Conservation (phyloP, 2,888 invertebrate genomes). For the Trissonchulus sp. region DNA sequence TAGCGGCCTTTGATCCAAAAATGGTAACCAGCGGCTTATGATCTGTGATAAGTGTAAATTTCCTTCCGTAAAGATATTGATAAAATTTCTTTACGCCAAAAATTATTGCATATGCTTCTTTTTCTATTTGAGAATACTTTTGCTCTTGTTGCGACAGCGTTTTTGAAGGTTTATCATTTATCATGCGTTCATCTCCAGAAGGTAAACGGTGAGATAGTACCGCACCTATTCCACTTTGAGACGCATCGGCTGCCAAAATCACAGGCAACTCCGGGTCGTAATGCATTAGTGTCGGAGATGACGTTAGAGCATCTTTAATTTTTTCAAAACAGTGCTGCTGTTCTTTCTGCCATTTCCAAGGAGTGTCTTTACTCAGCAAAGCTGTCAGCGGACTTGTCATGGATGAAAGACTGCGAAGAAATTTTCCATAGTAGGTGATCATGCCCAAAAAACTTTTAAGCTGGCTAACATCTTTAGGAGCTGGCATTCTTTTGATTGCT, state of each 20-base stretch:
- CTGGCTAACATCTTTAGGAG: background rate
- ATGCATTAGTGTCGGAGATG: background rate
- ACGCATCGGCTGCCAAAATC: too few species aligned
- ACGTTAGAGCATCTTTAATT: background rate
- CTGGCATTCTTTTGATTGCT: too few species aligned
- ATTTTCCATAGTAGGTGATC: too few species aligned
- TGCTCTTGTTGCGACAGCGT: background rate
- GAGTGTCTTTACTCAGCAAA: background rate
- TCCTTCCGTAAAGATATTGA: too few species aligned
- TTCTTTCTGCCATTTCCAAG: background rate
- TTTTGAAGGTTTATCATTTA: background rate
- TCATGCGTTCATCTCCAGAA: background rate
- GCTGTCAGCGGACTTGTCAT: too few species aligned
- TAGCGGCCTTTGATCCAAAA: background rate
- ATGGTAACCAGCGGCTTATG: conserved; percentile 5
- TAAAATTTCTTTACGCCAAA: too few species aligned
- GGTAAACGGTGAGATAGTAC: background rate
- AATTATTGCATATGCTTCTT: too few species aligned
- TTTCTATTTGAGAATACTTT: too few species aligned
- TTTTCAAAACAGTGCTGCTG: background rate
- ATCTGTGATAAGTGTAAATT: conserved; percentile 9
- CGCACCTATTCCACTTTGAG: background rate
- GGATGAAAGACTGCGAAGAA: too few species aligned
- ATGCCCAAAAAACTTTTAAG: too few species aligned
- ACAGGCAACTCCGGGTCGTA: too few species aligned